phyloP scores from a whole-genome alignment of 2,888 invertebrate genomes.

The Ochropacha duplaris region DNA sequence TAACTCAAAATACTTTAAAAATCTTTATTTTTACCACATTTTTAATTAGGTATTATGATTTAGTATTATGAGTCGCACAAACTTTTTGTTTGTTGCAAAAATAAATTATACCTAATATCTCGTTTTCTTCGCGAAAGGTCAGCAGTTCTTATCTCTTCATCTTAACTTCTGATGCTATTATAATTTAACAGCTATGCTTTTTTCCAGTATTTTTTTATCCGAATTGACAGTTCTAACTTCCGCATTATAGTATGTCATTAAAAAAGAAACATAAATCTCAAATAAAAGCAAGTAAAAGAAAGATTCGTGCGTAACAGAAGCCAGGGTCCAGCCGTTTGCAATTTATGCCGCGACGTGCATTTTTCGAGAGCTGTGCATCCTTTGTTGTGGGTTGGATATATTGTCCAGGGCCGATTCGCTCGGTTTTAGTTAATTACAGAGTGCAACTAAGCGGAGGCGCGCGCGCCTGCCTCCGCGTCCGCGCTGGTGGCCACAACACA shows the following conservation, averaged over 20 bases:
- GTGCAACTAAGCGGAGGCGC: slow-evolving; percentile 57
- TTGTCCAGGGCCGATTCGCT: slow-evolving; percentile 46
- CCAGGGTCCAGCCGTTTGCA: slow-evolving; percentile 24
- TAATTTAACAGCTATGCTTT: too few species aligned
- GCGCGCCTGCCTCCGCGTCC: slow-evolving; percentile 44
- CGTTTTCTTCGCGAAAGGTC: too few species aligned
- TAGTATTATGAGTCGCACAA: too few species aligned
- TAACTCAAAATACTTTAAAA: too few species aligned
- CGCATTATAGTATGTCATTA: background rate
- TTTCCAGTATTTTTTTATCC: background rate
- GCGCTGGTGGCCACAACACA: slow-evolving; percentile 75
- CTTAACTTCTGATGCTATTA: too few species aligned
- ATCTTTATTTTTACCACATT: too few species aligned
- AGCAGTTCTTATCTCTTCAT: too few species aligned
- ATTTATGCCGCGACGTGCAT: slow-evolving; percentile 54
- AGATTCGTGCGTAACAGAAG: slow-evolving; percentile 31
- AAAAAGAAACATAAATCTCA: slow-evolving; percentile 4
- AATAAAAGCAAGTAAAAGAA: slow-evolving; percentile 22
- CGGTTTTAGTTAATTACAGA: slow-evolving; percentile 78
- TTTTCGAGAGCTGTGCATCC: slow-evolving; percentile 55
- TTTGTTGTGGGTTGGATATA: slow-evolving; percentile 54
- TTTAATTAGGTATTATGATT: too few species aligned
- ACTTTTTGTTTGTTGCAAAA: too few species aligned
- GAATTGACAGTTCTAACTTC: background rate
- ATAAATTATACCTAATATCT: too few species aligned